Conservation (phyloP, 2,113 vertebrate genomes). For the Procavia capensis region DNA sequence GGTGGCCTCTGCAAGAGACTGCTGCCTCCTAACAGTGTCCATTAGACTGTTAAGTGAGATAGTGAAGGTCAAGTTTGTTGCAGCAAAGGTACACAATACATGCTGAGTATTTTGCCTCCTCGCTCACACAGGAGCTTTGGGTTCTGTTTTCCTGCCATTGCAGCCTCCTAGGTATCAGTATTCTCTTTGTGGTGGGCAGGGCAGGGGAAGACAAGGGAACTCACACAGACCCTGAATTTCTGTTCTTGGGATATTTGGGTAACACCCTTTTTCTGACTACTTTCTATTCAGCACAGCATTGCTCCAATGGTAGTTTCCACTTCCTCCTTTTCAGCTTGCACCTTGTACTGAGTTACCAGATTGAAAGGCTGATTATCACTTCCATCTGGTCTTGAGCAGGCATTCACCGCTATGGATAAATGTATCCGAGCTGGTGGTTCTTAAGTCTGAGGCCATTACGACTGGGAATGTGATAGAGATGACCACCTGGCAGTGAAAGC, state of each 20-base stretch:
- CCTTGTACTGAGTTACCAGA: not conserved
- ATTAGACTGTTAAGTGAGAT: not conserved
- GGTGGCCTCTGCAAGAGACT: not conserved
- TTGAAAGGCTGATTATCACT: not conserved
- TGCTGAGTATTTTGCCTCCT: not conserved
- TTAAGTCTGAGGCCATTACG: not conserved
- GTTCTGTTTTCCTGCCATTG: not conserved
- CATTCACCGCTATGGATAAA: not conserved
- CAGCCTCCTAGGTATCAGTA: not conserved
- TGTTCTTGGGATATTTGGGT: not conserved
- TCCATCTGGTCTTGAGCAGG: not conserved
- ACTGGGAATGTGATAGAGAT: not conserved
- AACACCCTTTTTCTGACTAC: not conserved
- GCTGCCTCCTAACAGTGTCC: too few species aligned
- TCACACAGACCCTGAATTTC: fast-evolving
- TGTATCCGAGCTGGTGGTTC: not conserved
- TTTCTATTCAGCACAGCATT: not conserved
- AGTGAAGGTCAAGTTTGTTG: not conserved
- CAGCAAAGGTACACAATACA: not conserved
- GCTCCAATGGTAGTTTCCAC: too few species aligned
- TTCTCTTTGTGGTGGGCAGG: not conserved
- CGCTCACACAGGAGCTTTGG: not conserved
- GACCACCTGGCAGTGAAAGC: not conserved
- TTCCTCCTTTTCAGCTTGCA: not conserved
- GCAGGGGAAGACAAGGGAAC: fast-evolving